phyloP scores from a whole-genome alignment of 2,797 vertebrate genomes.

The Acanthiza pusilla region DNA sequence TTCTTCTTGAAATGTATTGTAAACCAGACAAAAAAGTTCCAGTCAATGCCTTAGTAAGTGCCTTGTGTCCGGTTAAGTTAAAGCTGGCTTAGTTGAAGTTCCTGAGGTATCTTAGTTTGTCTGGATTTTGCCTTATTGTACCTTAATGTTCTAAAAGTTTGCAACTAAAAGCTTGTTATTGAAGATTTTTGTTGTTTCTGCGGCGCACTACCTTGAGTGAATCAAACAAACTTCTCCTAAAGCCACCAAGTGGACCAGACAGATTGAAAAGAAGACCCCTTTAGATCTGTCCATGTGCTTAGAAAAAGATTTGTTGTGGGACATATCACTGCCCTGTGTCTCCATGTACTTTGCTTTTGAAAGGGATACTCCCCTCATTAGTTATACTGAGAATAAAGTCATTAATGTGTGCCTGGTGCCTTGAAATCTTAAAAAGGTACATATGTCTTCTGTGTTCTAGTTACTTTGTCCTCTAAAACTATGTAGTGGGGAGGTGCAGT shows the following conservation, averaged over 20 bases:
- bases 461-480: background rate
- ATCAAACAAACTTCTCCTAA: background rate
- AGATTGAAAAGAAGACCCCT: background rate
- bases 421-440: background rate
- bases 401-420: background rate
- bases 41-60: background rate
- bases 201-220: background rate
- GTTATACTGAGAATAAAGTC: background rate
- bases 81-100: background rate
- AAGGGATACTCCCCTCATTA: background rate
- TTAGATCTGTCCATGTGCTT: background rate
- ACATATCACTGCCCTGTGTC: background rate
- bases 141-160: background rate
- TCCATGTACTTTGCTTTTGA: background rate
- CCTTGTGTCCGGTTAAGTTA: background rate
- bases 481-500: background rate
- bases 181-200: background rate
- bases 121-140: background rate
- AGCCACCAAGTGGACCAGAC: background rate
- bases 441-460: background rate
- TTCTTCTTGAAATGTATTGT: background rate
- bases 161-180: background rate
- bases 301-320: background rate
- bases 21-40: background rate
- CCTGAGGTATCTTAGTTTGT: background rate